Base-by-base conservation (phyloP, 1,140 invertebrate species). In the Drosophila gunungcola region DNA sequence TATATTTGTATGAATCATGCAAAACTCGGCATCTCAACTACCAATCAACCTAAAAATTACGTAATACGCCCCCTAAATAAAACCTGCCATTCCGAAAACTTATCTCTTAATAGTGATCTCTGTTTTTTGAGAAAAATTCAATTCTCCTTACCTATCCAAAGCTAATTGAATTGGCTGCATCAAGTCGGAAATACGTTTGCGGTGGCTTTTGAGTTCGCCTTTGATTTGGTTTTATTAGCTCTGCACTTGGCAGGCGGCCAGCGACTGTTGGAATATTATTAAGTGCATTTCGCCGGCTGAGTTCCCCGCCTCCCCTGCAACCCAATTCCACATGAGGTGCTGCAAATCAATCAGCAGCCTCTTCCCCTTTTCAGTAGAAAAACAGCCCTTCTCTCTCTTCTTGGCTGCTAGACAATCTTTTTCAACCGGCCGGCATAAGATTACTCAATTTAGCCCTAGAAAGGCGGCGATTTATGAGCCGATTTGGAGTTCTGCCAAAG, bases 81-180 rank as follows among this genome's bases (percentile, higher is more conserved):
- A 12, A 4, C 36, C 0, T 41, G n/a, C 10, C 38, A 1, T 11
- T 10, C 27, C 5, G 0, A 27, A 56, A 11, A 13, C 41, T 6
- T 32, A 57, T 58, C 58, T 41, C 7, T 25, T 12, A 6, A 11
- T 32, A 42, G 39, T n/a, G 38, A 64, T 60, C 36, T 34, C 6
- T 36, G 7, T 29, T 13, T 16, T 32, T 16, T 5, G 48, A 13
- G 7, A 41, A 13, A 25, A 49, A 55, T 53, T 38, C 55, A 21
- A 67, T 51, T 36, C 38, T 56, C 38, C 52, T 55, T 45, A 32
- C 45, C 54, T 49, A 60, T 36, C 43, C 42, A 38, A 61, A 39
- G 54, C 70, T 88, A 86, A 86, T 86, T 82, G 83, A 88, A 86
- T 82, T 78, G 57, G 29, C 48, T 63, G 52, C 67, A 46, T 34